A percentile compares a stretch with the other conserved stretches of the same genome.
Conservation (phyloP, 2,888 invertebrate genomes). For the Omphaloscelis lunosa region DNA sequence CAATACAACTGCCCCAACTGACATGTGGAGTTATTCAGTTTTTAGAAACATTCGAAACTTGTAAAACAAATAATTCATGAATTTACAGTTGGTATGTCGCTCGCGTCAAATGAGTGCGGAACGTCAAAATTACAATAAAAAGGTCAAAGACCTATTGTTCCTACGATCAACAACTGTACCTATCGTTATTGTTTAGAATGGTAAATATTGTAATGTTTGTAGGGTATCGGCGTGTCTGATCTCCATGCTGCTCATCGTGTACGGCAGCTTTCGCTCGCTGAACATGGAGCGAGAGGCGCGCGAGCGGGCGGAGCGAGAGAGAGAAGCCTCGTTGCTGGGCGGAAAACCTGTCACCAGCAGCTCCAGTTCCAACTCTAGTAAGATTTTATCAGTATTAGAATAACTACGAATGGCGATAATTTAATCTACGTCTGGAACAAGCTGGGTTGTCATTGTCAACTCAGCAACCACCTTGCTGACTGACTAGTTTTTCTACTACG, state of each 20-base stretch:
- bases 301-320: constrained; percentile 94
- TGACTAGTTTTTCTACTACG: not conserved
- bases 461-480: not conserved
- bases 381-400: constrained; percentile 57
- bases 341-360: constrained; percentile 86
- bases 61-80: not conserved
- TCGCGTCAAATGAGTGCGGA: constrained; percentile 9
- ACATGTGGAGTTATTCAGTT: not conserved
- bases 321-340: constrained; percentile 91
- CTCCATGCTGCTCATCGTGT: constrained; percentile 98
- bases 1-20: too few species aligned
- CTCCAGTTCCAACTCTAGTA: constrained; percentile 80
- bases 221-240: constrained; percentile 99
- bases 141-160: constrained; percentile 44
- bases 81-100: constrained; percentile 17
- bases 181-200: constrained; percentile 38
- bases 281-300: constrained; percentile 99
- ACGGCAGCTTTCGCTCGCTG: constrained; percentile 98
- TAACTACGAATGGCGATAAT: not conserved
- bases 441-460: not conserved
- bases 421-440: not conserved
- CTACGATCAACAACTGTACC: constrained; percentile 16
- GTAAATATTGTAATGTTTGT: constrained; percentile 55
- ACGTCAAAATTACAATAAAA: constrained; percentile 44
- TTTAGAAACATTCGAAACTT: not conserved